These are phyloP conservation scores for Hydrozoanthus gracilis DNA, from an alignment of 92 coral and sea anemone species.

Conservation along the genomic window DNA sequence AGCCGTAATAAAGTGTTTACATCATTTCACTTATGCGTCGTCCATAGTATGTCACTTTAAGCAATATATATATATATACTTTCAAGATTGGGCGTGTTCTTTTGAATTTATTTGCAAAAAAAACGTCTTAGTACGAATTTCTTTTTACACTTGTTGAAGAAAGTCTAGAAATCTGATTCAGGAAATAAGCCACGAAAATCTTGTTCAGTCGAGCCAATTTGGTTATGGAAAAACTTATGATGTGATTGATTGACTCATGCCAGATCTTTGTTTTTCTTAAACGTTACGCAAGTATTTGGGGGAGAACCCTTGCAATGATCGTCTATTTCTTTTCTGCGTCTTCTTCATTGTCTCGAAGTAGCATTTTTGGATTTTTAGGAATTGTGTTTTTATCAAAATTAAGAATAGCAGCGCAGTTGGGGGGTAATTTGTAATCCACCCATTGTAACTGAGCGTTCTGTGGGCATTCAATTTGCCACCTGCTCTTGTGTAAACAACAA, in stretches of 20 bases:
- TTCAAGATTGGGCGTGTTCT: slow-evolving; percentile 26
- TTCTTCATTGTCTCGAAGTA: not conserved
- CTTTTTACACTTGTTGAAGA: too few relatives aligned
- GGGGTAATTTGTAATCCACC: not conserved
- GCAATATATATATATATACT: not conserved
- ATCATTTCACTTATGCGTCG: not conserved
- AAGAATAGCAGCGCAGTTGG: slow-evolving; percentile 25
- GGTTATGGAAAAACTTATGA: not conserved
- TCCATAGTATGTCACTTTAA: not conserved
- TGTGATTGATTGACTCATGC: not conserved
- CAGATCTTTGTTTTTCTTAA: not conserved
- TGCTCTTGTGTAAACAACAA: slow-evolving; percentile 27
- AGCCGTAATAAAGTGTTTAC: not conserved
- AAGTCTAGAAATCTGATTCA: not conserved
- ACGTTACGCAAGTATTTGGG: not conserved
- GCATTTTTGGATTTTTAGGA: slow-evolving; percentile 1
- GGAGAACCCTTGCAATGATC: too few relatives aligned
- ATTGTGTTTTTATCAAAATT: not conserved
- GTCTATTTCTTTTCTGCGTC: not conserved
- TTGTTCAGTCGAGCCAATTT: not conserved
- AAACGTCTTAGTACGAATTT: not conserved
- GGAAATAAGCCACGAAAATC: not conserved
- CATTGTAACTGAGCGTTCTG: not conserved
- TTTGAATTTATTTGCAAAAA: not conserved
- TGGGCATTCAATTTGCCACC: slow-evolving; percentile 35